Conservation (phyloP, 2,888 invertebrate genomes). For the Pinctada fucata region DNA sequence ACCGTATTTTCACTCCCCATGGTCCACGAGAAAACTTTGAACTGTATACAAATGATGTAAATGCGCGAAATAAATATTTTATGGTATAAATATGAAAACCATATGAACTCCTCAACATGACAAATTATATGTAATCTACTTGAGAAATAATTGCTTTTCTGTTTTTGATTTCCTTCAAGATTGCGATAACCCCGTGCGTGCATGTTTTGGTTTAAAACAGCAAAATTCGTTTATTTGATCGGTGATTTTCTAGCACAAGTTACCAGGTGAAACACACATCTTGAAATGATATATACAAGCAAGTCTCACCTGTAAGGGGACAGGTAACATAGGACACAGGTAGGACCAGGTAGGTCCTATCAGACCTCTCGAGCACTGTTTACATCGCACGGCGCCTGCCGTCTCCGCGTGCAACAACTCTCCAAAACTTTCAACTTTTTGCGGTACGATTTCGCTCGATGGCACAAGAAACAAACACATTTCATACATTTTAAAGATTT, state of each 20-base stretch:
- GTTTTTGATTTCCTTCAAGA: neutral
- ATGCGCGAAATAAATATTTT: no score
- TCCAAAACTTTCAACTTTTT: slow-evolving; percentile 8
- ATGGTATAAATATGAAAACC: no score
- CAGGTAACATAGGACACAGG: slow-evolving; percentile 7
- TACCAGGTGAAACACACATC: slow-evolving; percentile 14
- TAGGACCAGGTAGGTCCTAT: neutral
- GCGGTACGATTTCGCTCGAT: neutral
- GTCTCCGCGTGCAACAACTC: slow-evolving; percentile 10
- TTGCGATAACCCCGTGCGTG: neutral
- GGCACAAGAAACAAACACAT: slow-evolving; percentile 8
- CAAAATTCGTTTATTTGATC: neutral
- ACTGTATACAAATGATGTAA: no score
- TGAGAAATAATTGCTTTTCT: neutral
- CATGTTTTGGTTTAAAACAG: neutral
- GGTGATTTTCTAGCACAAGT: slow-evolving; percentile 5
- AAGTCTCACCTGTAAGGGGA: slow-evolving; percentile 7
- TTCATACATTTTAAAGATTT: slow-evolving; percentile 16
- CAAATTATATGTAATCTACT: slow-evolving; percentile 3
- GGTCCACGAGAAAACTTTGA: no score
- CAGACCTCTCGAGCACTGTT: neutral
- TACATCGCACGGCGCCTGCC: slow-evolving; percentile 9
- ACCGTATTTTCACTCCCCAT: no score
- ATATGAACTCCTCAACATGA: no score
- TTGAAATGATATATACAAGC: slow-evolving; percentile 6